A percentile compares a stretch with the other conserved stretches of the same genome.
Evolutionary conservation across 1,140 invertebrate genomes (phyloP).

Genomic region (Fopius arisanus): DNA sequence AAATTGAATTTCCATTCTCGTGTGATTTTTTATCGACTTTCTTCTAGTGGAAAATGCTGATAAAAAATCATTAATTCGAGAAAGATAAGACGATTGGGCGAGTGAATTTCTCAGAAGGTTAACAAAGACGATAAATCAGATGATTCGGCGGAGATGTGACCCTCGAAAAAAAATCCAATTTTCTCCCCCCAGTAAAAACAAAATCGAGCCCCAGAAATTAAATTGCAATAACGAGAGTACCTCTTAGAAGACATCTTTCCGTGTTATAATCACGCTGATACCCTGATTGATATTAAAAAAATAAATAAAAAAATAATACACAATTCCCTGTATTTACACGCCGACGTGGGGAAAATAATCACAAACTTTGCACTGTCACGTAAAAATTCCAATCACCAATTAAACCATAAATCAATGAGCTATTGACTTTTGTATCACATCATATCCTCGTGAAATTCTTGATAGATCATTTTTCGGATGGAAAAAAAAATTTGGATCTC

Average conservation of each 20-base stretch:
- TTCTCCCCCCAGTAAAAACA: background rate
- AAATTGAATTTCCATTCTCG: background rate
- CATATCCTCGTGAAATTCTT: background rate
- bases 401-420: background rate
- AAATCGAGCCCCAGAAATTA: conserved; percentile 22
- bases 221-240: conserved; percentile 42
- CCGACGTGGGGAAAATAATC: background rate
- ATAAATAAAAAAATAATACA: conserved; percentile 36
- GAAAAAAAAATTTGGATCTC: background rate
- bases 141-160: background rate
- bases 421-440: background rate
- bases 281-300: conserved; percentile 14
- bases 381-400: background rate
- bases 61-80: too few relatives aligned
- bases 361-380: background rate
- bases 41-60: too few relatives aligned
- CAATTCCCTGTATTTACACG: background rate
- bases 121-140: background rate
- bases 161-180: background rate
- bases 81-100: background rate
- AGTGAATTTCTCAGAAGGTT: background rate
- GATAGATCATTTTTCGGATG: background rate
- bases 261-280: conserved; percentile 42
- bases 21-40: too few relatives aligned
- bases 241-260: conserved; percentile 65